Conservation (phyloP, 2,113 vertebrate species). For the Ranitomeya variabilis region DNA sequence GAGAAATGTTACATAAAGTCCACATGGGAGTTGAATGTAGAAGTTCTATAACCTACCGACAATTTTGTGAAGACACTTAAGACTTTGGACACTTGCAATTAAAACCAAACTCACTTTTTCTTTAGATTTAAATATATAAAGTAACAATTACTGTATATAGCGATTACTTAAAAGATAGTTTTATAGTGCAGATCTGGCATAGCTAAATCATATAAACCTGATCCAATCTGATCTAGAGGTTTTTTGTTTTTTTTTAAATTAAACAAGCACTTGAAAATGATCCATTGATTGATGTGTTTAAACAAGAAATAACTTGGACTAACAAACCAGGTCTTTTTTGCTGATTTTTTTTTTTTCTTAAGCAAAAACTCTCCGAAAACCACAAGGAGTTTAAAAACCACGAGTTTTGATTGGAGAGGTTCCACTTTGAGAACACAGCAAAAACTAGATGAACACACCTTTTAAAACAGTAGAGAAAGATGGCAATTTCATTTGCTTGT, state of each 20-base stretch:
- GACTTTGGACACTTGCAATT: not conserved
- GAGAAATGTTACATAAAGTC: not conserved
- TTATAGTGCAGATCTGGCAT: not conserved
- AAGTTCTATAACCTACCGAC: not conserved
- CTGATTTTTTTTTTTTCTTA: too few species aligned
- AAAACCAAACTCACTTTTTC: not conserved
- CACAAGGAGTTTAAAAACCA: too few species aligned
- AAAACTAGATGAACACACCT: too few species aligned
- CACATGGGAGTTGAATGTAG: not conserved
- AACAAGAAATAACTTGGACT: not conserved
- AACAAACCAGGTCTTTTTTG: too few species aligned
- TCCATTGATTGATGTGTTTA: not conserved
- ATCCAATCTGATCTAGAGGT: not conserved
- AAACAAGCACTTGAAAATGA: not conserved
- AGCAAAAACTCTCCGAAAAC: too few species aligned
- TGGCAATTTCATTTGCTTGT: too few species aligned
- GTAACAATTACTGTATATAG: not conserved
- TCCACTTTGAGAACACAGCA: too few species aligned
- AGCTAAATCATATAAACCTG: not conserved
- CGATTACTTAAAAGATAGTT: not conserved
- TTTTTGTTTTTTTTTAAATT: not conserved
- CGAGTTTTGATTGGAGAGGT: too few species aligned
- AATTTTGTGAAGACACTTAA: not conserved
- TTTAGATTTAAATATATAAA: not conserved
- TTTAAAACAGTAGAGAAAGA: too few species aligned